A percentile compares a stretch with the other conserved stretches of the same genome.
These are phyloP conservation scores for Eolophus roseicapilla DNA, from an alignment of 2,113 vertebrate genomes.

Conservation along the genomic window DNA sequence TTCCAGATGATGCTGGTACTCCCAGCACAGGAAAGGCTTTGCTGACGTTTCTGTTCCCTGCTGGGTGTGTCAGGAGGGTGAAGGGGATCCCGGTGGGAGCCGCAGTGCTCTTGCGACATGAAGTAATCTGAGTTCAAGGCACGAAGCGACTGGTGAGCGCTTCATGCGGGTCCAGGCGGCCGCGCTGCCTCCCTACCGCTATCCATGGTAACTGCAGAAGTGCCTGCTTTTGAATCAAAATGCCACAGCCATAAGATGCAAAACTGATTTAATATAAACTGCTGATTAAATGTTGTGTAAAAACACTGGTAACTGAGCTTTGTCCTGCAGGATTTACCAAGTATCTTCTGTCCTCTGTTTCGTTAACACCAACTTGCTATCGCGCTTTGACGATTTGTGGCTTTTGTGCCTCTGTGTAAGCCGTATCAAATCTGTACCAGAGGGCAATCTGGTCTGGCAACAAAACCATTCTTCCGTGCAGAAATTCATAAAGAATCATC, in stretches of 20 bases:
- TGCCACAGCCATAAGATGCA: background rate
- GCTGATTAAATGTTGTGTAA: background rate
- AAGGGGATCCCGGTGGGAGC: rapidly evolving
- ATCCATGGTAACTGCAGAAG: rapidly evolving
- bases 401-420: background rate
- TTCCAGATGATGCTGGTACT: background rate
- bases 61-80: background rate
- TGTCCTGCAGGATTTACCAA: background rate
- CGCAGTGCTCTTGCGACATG: rapidly evolving
- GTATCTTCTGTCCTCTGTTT: background rate
- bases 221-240: background rate
- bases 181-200: rapidly evolving
- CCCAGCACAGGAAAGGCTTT: background rate
- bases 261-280: background rate
- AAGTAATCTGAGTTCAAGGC: background rate
- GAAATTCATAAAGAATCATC: background rate
- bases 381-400: background rate
- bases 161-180: rapidly evolving
- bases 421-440: background rate
- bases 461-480: background rate
- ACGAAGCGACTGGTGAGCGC: rapidly evolving
- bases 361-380: background rate
- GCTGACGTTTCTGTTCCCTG: background rate
- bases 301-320: background rate
- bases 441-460: background rate